Base-by-base conservation (phyloP, 2,113 vertebrate genomes). In the Psephotus haematonotus region DNA sequence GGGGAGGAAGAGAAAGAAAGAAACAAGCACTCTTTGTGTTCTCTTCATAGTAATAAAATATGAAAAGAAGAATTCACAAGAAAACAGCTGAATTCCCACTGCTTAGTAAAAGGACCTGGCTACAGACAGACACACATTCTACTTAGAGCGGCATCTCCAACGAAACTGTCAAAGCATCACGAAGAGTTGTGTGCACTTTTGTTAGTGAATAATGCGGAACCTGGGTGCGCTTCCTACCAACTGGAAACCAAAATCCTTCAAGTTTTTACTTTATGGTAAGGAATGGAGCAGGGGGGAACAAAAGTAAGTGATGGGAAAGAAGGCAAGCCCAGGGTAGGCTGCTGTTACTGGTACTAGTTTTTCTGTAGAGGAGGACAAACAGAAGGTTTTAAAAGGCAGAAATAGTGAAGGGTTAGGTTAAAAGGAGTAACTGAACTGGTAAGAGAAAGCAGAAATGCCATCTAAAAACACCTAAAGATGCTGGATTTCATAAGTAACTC, bases 71-170 rank as follows among this genome's bases (percentile, higher is more conserved):
- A 92, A 95, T 76, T 81, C 31, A 24, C 24, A 10, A 94, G 80
- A 90, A 95, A 96, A 95, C 93, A 96, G 92, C 69, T 96, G 86
- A 96, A 94, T 62, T 96, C 74, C 86, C 90, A 91, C 39, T 20
- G 80, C 77, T 96, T 71, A 86, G 62, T 69, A 94, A 95, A 86
- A 0, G 23, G 92, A 92, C 93, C 83, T 86, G 65, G 83, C 74
- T 92, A 79, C 63, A 93, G 83, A 90, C 17, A 92, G 44, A 79
- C 59, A 81, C 29, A 52, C 29, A 52, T 71, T 93, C 80, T 71
- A 67, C 85, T 86, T 44, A 29, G 33, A 93, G 47, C 17, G 81
- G 33, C 17, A 75, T 81, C 76, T 90, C 60, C 52, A 78, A 69
- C 39, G 52, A 43, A 94, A 92, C 60, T 82, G 86, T 59, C 79